These are phyloP conservation scores for Cinclus cinclus DNA, from an alignment of 2,113 vertebrate genomes.

Conservation along the genomic window DNA sequence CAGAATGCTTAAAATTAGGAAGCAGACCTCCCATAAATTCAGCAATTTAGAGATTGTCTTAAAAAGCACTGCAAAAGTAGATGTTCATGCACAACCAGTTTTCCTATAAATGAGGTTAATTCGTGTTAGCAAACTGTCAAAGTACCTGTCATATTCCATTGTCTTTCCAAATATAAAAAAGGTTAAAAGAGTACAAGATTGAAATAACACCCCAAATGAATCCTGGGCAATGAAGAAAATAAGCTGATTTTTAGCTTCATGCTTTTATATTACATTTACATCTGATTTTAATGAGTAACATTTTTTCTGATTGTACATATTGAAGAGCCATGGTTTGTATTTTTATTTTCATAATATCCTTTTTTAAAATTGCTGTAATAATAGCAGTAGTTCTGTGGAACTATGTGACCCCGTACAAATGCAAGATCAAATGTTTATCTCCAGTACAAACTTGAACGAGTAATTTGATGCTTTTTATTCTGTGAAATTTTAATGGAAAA, in stretches of 20 bases:
- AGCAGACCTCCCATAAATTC: neutral
- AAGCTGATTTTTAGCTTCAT: neutral
- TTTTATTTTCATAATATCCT: neutral
- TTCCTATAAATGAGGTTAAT: slow-evolving; percentile 65
- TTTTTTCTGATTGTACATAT: neutral
- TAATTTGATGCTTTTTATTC: neutral
- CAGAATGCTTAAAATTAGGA: neutral
- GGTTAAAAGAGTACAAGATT: slow-evolving; percentile 18
- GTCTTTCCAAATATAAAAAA: slow-evolving; percentile 50
- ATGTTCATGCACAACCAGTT: slow-evolving; percentile 33
- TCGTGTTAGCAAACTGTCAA: slow-evolving; percentile 64
- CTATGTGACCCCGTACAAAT: neutral
- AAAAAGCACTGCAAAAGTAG: neutral
- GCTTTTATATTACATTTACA: neutral
- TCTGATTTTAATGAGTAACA: neutral
- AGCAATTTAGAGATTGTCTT: neutral
- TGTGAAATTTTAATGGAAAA: slow-evolving; percentile 28
- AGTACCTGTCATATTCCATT: slow-evolving; percentile 64
- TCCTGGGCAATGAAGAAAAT: slow-evolving; percentile 6
- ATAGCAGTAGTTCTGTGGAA: neutral
- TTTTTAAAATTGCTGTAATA: neutral
- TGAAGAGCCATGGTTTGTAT: neutral
- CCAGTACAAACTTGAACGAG: slow-evolving; percentile 27
- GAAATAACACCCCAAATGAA: slow-evolving; percentile 52
- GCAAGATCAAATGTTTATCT: slow-evolving; percentile 17